Conservation (phyloP, 37 sponge, comb jelly and placozoan genomes). For the Theonella swinhoei region DNA sequence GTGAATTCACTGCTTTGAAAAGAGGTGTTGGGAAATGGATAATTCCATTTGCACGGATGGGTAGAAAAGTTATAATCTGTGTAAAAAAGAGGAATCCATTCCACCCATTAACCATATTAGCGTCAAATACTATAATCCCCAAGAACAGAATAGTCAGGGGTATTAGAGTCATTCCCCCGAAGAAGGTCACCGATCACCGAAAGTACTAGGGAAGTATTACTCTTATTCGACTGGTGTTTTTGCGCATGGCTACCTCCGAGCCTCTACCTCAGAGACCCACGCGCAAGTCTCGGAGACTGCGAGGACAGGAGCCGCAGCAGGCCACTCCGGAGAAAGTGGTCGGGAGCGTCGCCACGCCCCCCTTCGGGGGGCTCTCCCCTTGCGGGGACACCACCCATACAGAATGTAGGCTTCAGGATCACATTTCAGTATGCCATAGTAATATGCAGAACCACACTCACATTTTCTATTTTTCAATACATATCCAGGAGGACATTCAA, state of each 20-base stretch:
- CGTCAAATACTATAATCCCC: background rate
- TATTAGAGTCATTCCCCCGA: background rate
- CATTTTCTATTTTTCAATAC: background rate
- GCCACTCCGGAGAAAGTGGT: too few species aligned
- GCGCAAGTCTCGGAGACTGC: too few species aligned
- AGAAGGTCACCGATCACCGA: background rate
- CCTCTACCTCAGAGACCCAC: too few species aligned
- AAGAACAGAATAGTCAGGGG: background rate
- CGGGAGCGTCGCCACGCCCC: too few species aligned
- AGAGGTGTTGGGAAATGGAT: background rate
- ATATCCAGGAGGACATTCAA: background rate
- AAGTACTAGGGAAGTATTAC: background rate
- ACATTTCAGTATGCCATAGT: background rate
- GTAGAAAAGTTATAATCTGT: background rate
- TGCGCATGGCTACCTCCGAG: too few species aligned
- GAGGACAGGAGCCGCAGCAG: too few species aligned
- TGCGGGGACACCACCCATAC: background rate
- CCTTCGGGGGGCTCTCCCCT: background rate
- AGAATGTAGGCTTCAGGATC: background rate
- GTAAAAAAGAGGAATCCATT: background rate
- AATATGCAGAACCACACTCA: background rate
- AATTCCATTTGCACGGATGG: background rate
- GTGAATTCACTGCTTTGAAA: background rate
- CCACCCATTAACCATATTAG: background rate
- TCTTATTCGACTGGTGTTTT: background rate